A percentile compares a stretch with the other conserved stretches of the same genome.
These are phyloP conservation scores for Cosmorhoe ocellata DNA, from an alignment of 2,888 invertebrate genomes.

Conservation along the genomic window DNA sequence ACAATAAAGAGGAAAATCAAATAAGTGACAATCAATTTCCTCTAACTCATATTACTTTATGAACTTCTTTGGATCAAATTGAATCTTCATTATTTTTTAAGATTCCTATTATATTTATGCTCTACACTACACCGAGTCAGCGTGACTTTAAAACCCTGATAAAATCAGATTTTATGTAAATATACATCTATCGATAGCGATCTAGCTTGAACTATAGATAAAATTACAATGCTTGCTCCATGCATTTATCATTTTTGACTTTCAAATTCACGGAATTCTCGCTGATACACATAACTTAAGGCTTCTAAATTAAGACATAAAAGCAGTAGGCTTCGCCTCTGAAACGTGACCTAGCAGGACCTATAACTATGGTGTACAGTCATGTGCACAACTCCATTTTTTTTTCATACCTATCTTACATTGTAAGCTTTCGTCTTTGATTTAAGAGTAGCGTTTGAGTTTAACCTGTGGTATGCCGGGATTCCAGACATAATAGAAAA, in stretches of 20 bases:
- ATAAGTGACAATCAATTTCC: background rate
- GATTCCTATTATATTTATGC: too few relatives aligned
- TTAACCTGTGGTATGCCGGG: too few relatives aligned
- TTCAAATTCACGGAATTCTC: constrained; percentile 29
- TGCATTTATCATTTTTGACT: constrained; percentile 26
- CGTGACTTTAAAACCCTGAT: too few relatives aligned
- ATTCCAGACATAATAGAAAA: too few relatives aligned
- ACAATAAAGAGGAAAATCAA: background rate
- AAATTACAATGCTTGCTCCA: constrained; percentile 12
- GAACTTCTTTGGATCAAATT: too few relatives aligned
- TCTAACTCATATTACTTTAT: too few relatives aligned
- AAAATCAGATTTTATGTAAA: background rate
- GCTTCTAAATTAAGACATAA: constrained; percentile 72
- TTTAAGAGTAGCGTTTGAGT: too few relatives aligned
- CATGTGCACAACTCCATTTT: constrained; percentile 23
- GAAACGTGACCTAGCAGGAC: constrained; percentile 63
- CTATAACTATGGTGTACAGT: constrained; percentile 56
- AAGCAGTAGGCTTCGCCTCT: constrained; percentile 64
- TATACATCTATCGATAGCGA: constrained; percentile 2
- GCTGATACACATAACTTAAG: constrained; percentile 25
- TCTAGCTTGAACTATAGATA: constrained; percentile 7
- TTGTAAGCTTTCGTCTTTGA: too few relatives aligned
- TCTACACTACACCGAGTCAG: too few relatives aligned
- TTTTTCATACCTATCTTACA: too few relatives aligned
- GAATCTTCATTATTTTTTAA: too few relatives aligned